Evolutionary conservation across 2,888 invertebrate species (phyloP).

Genomic region (Drosophila ustulata): DNA sequence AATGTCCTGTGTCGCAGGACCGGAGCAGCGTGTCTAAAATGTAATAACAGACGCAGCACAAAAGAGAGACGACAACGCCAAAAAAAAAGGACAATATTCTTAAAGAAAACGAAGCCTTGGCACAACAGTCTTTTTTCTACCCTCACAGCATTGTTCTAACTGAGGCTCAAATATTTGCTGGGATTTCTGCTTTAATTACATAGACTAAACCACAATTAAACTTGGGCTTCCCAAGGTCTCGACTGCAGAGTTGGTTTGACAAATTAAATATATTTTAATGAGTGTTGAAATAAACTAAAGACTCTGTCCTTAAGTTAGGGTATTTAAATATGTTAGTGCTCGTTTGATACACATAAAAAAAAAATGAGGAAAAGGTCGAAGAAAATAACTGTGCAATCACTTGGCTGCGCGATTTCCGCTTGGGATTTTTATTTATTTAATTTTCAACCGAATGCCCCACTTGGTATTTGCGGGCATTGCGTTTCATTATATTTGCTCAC

Average conservation of each 20-base stretch:
- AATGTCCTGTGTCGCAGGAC: not conserved
- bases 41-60: slow-evolving; percentile 67
- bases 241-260: not conserved
- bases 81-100: slow-evolving; percentile 23
- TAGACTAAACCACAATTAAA: not conserved
- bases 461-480: slow-evolving; percentile 35
- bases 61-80: slow-evolving; percentile 49
- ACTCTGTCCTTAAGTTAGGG: slow-evolving; percentile 14
- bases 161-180: not conserved
- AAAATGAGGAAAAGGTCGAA: not conserved
- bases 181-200: not conserved
- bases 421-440: slow-evolving; percentile 74
- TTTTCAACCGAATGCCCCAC: slow-evolving; percentile 54
- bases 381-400: slow-evolving; percentile 63
- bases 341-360: slow-evolving; percentile 1
- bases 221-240: not conserved
- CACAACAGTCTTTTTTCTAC: slow-evolving; percentile 11
- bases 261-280: not conserved
- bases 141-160: slow-evolving; percentile 8
- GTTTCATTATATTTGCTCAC: slow-evolving; percentile 41
- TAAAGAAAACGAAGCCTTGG: slow-evolving; percentile 22
- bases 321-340: slow-evolving; percentile 34
- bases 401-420: slow-evolving; percentile 71
- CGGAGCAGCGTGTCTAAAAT: slow-evolving; percentile 57
- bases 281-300: not conserved